A percentile compares a stretch with the other conserved stretches of the same genome.
phyloP scores from a whole-genome alignment of 2,797 vertebrate species.

The Oreochromis grahami region DNA sequence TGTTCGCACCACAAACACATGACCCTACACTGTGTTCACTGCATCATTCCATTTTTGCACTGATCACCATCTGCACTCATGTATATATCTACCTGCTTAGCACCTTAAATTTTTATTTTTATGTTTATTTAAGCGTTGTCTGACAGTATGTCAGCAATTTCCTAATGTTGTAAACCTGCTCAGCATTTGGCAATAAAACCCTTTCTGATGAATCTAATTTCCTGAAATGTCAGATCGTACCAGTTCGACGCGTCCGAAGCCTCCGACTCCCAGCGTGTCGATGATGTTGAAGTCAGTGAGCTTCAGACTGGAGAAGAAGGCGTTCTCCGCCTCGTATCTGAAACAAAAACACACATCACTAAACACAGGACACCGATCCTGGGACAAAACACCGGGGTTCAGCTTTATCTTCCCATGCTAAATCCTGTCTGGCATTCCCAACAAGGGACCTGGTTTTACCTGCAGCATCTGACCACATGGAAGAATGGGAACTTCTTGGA shows the following conservation, averaged over 20 bases:
- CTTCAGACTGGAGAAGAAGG: constrained; percentile 91
- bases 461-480: constrained; percentile 89
- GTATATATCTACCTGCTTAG: no score
- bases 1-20: no score
- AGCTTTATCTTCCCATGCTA: background rate
- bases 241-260: constrained; percentile 92
- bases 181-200: no score
- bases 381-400: background rate
- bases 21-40: no score
- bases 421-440: background rate
- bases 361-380: background rate
- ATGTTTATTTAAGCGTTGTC: no score
- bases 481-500: constrained; percentile 96
- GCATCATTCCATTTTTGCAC: no score
- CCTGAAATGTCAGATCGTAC: constrained; percentile 48
- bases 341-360: constrained; percentile 61
- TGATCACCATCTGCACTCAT: no score
- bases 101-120: no score
- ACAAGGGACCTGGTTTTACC: constrained; percentile 74
- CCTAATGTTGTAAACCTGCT: no score
- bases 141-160: no score
- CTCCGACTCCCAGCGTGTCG: constrained; percentile 91
- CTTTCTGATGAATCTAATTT: background rate
- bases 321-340: constrained; percentile 92
- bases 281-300: constrained; percentile 95